Percentiles rank a stretch among this genome's conserved stretches.
These are phyloP conservation scores for Arrhopalites spinosus DNA, from an alignment of 2,888 invertebrate genomes.

Conservation along the genomic window DNA sequence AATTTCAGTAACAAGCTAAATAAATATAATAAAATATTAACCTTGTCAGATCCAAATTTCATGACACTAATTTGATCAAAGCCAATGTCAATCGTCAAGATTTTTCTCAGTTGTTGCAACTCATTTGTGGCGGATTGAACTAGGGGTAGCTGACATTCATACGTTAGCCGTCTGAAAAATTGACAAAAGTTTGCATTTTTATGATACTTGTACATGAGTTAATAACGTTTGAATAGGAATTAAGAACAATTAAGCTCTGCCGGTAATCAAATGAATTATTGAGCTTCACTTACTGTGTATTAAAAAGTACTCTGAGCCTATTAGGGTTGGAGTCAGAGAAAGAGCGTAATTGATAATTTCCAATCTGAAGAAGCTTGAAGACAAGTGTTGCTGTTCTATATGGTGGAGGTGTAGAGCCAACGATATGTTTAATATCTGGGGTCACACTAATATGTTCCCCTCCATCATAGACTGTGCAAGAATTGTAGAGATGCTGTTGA, in stretches of 20 bases:
- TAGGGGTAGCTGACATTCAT: conserved; percentile 49
- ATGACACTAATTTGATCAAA: conserved; percentile 51
- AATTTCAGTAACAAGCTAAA: neutral
- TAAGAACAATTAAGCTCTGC: too few relatives aligned
- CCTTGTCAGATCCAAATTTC: conserved; percentile 47
- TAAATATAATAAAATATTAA: conserved; percentile 11
- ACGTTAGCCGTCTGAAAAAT: conserved; percentile 43
- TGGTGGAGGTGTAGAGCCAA: conserved; percentile 35
- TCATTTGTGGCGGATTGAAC: neutral
- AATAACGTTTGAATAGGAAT: too few relatives aligned
- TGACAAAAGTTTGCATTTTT: neutral
- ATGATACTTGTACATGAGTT: too few relatives aligned
- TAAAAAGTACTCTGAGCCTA: conserved; percentile 48
- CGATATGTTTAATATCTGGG: conserved; percentile 9
- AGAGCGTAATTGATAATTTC: conserved; percentile 45
- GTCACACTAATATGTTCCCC: neutral
- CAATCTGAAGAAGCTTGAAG: conserved; percentile 49
- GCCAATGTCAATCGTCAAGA: conserved; percentile 48
- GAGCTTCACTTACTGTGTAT: conserved; percentile 52
- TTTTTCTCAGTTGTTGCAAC: conserved; percentile 37
- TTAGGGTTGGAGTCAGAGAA: conserved; percentile 50
- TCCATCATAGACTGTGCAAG: neutral
- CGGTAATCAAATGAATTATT: too few relatives aligned
- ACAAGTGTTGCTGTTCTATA: conserved; percentile 49
- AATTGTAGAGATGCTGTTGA: neutral